These are phyloP conservation scores for Nephrotoma appendiculata DNA, from an alignment of 2,888 invertebrate species.

Conservation along the genomic window DNA sequence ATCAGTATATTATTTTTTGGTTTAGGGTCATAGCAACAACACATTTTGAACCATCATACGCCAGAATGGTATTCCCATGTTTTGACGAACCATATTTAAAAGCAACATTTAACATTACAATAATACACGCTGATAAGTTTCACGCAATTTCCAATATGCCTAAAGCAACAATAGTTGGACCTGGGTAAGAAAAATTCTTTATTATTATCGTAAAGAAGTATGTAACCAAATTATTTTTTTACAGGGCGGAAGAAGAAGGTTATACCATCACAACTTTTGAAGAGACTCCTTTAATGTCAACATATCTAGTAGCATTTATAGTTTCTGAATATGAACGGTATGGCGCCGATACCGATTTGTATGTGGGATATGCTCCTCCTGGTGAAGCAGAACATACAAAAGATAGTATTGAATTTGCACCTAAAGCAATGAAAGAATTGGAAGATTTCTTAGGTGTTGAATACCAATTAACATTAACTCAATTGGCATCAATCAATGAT, in stretches of 20 bases:
- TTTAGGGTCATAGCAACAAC: constrained; percentile 41
- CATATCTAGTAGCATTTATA: constrained; percentile 58
- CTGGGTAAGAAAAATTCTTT: background rate
- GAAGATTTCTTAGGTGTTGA: background rate
- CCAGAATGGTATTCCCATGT: constrained; percentile 50
- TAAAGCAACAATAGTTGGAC: background rate
- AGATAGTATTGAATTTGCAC: constrained; percentile 3
- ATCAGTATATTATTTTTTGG: background rate
- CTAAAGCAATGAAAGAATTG: constrained; percentile 2
- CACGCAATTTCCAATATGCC: background rate
- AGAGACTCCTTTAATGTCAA: constrained; percentile 41
- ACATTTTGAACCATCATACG: constrained; percentile 43
- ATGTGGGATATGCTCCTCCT: background rate
- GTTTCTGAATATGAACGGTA: constrained; percentile 30
- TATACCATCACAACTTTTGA: background rate
- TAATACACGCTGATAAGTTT: constrained; percentile 17
- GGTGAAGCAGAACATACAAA: background rate
- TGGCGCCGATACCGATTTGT: background rate
- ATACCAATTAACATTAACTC: constrained; percentile 17
- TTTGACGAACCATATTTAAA: constrained; percentile 54
- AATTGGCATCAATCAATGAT: constrained; percentile 44
- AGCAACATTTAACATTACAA: constrained; percentile 41
- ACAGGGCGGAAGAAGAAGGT: background rate
- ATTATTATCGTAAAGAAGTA: background rate
- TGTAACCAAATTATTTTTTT: background rate